Percentiles rank a stretch among this genome's conserved stretches.
These are phyloP conservation scores for Pachyuromys duprasi DNA, from an alignment of 2,797 vertebrate species.

Conservation along the genomic window DNA sequence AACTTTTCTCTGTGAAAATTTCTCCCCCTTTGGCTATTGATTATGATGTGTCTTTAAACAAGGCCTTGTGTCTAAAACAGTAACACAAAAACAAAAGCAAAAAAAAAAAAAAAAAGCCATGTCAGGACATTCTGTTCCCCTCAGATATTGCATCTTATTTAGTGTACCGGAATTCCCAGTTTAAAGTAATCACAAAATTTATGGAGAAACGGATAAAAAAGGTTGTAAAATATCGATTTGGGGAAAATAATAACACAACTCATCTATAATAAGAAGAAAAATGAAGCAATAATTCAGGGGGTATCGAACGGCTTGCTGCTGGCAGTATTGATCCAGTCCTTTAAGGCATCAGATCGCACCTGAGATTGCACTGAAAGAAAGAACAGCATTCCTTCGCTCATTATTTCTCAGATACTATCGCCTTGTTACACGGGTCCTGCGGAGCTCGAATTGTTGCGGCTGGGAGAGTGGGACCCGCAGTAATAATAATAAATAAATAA, in stretches of 20 bases:
- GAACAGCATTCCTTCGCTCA: constrained; percentile 89
- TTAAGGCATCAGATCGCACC: constrained; percentile 95
- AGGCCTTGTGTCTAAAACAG: constrained; percentile 81
- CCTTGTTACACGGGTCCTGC: constrained; percentile 93
- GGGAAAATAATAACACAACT: constrained; percentile 94
- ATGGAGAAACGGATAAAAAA: constrained; percentile 99
- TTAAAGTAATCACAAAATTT: constrained; percentile 99
- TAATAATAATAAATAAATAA: constrained; percentile 82
- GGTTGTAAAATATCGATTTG: constrained; percentile 99
- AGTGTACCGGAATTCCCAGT: constrained; percentile 99
- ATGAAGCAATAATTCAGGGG: constrained; percentile 99
- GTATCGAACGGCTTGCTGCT: constrained; percentile 95
- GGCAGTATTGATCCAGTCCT: constrained; percentile 93
- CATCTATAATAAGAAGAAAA: constrained; percentile 99
- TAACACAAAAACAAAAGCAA: constrained; percentile 77
- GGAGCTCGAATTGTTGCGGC: constrained; percentile 86
- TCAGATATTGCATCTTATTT: constrained; percentile 94
- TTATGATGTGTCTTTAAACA: constrained; percentile 84
- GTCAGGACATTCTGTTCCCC: constrained; percentile 86
- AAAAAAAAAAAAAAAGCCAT: constrained; percentile 76
- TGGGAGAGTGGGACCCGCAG: constrained; percentile 61
- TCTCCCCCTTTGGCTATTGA: constrained; percentile 83
- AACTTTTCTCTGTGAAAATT: constrained; percentile 78
- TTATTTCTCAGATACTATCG: constrained; percentile 94
- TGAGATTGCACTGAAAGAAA: constrained; percentile 90